Evolutionary conservation across 92 coral and sea anemone species (phyloP), one percentile per base, ranked within the genome.

Genomic region (Palythoa grandiflora): DNA sequence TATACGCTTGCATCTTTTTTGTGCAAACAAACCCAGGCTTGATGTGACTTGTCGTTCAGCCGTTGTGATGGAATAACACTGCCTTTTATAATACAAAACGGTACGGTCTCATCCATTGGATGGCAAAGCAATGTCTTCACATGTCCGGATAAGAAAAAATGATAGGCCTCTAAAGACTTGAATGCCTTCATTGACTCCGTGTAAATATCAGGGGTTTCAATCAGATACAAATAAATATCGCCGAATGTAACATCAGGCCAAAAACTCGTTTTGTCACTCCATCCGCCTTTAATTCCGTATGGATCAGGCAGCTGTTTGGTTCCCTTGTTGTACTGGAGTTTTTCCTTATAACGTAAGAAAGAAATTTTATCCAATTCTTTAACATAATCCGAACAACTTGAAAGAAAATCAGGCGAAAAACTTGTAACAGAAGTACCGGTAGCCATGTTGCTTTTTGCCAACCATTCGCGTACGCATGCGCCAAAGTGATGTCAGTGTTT

Each of bases 11-110:
- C 88, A 7, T 77, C 88, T 20, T 68, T 83, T 36, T 87, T 91
- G 50, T 76, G 60, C 38, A 91, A 71, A 71, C 89, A 88, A 54
- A 91, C 85, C 93, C 93, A 87, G 14, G 88, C 79, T 36, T 83
- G 60, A 75, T 87, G 91, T 20, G 93, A 72, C 50, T 91, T 68
- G 51, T 91, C 77, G 65, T 77, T 91, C 10, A 77, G 36, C 17
- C 91, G 60, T 85, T 87, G 91, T 6, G 91, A 83, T 35, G 88
- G 91, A 57, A 78, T 83, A 9, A 88, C 89, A 44, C 50, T 44
- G 50, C 50, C 50, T 44, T 44, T 44, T 44, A 44, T 44, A 44
- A 44, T 2, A 44, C 50, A 44, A 44, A 44, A 44, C 4, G 50
- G 50, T 44, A 44, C 50, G 3, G 2, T 44, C 36, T 71, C 87